phyloP scores from a whole-genome alignment of 2,797 vertebrate species.

The Phataginus tricuspis region DNA sequence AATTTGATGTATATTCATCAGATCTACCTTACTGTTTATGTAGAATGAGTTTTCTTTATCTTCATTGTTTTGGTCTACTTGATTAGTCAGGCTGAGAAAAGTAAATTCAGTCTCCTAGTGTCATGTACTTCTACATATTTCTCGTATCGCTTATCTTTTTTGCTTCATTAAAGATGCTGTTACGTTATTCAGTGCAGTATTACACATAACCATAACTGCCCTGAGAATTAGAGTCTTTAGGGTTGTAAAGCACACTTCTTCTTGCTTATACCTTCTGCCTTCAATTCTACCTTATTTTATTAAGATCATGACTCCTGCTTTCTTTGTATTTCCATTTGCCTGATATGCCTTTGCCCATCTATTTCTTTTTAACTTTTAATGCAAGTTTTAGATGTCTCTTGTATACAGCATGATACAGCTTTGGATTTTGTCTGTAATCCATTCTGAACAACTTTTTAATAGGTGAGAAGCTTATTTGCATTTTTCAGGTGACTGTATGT shows the following conservation, averaged over 20 bases:
- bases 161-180: not conserved
- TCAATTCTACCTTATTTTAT: not conserved
- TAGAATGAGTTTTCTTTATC: not conserved
- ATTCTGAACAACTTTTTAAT: not conserved
- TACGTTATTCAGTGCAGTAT: not conserved
- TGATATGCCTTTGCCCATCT: not conserved
- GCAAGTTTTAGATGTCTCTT: not conserved
- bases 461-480: not conserved
- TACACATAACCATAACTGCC: not conserved
- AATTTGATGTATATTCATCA: not conserved
- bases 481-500: not conserved
- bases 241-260: not conserved
- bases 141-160: not conserved
- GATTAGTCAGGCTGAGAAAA: not conserved
- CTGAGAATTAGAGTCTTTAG: not conserved
- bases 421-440: not conserved
- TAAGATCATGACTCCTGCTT: not conserved
- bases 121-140: not conserved
- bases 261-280: not conserved
- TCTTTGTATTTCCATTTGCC: not conserved
- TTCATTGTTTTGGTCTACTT: not conserved
- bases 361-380: not conserved
- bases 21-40: not conserved
- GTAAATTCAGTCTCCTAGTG: not conserved
- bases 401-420: not conserved